Evolutionary conservation across 2,888 invertebrate genomes (phyloP).

Genomic region (Orthosia cruda): DNA sequence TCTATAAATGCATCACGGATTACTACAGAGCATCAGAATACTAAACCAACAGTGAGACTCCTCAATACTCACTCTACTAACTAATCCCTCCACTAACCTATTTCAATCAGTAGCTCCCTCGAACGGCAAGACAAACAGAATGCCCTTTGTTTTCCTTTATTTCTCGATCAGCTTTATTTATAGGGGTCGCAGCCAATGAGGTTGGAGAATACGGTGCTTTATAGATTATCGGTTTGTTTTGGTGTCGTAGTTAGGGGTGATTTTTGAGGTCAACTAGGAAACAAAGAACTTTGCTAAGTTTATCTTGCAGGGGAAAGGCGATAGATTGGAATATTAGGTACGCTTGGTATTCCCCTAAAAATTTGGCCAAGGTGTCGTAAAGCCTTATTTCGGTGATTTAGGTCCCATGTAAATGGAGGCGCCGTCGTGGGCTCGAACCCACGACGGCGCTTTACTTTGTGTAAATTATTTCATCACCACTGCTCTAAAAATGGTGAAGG

Average conservation of each 20-base stretch:
- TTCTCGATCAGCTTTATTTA: conserved; percentile 51
- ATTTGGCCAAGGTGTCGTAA: too few relatives aligned
- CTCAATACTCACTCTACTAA: not conserved
- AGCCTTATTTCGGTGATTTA: too few relatives aligned
- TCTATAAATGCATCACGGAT: too few relatives aligned
- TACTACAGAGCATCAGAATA: too few relatives aligned
- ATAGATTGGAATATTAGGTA: not conserved
- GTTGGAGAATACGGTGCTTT: conserved; percentile 6
- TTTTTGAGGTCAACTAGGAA: conserved; percentile 13
- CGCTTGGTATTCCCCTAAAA: too few relatives aligned
- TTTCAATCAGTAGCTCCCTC: conserved; percentile 34
- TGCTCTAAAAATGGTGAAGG: too few relatives aligned
- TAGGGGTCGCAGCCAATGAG: conserved; percentile 25
- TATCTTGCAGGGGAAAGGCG: not conserved
- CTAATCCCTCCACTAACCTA: conserved; percentile 17
- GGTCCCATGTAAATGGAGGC: too few relatives aligned
- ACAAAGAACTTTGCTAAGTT: not conserved
- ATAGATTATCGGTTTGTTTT: conserved; percentile 11
- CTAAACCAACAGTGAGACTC: not conserved
- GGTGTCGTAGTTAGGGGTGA: not conserved
- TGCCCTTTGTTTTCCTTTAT: conserved; percentile 36
- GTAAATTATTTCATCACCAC: too few relatives aligned
- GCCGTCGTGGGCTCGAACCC: too few relatives aligned
- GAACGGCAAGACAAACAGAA: conserved; percentile 39
- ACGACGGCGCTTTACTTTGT: too few relatives aligned